Evolutionary conservation across 2,113 vertebrate species (phyloP).

Genomic region (Theristicus caerulescens): DNA sequence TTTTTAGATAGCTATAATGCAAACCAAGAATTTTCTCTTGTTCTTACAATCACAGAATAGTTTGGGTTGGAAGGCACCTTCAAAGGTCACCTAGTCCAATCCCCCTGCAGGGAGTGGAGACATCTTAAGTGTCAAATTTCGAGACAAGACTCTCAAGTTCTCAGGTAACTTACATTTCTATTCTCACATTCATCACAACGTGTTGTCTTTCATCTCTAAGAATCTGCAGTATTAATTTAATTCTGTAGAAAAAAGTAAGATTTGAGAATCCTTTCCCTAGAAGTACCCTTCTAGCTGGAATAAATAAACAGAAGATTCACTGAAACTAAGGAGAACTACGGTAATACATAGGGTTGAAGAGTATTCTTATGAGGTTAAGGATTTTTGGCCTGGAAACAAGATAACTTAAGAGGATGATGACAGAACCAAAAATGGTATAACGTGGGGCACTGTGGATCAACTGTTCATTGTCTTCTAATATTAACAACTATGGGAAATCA

Average conservation of each 20-base stretch:
- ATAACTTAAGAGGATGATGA: not conserved
- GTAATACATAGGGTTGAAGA: not conserved
- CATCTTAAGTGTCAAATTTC: not conserved
- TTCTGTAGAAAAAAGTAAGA: not conserved
- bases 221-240: not conserved
- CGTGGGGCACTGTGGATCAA: not conserved
- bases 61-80: not conserved
- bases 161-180: not conserved
- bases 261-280: not conserved
- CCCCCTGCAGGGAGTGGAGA: not conserved
- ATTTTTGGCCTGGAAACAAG: not conserved
- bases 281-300: not conserved
- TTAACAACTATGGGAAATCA: not conserved
- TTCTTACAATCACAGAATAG: not conserved
- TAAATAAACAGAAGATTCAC: not conserved
- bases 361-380: not conserved
- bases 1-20: not conserved
- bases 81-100: not conserved
- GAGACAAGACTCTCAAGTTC: not conserved
- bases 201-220: not conserved
- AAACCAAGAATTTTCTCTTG: not conserved
- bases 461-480: not conserved
- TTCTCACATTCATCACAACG: not conserved
- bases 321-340: not conserved
- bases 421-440: not conserved